These are phyloP conservation scores for Bovichtus variegatus DNA, from an alignment of 2,797 vertebrate species.

Conservation along the genomic window DNA sequence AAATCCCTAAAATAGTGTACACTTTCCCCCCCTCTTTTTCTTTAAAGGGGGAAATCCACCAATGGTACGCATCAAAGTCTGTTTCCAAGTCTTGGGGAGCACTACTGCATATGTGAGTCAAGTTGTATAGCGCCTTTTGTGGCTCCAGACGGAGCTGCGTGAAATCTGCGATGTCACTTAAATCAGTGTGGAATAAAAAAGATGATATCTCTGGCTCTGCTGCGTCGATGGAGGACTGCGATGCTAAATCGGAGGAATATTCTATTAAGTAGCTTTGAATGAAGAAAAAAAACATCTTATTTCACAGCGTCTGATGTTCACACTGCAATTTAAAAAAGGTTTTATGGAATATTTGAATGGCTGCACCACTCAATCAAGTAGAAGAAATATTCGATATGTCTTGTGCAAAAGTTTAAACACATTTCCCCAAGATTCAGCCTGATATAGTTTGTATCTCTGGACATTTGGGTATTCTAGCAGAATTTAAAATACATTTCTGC, in stretches of 20 bases:
- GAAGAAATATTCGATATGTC: constrained; percentile 5
- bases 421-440: background rate
- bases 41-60: background rate
- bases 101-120: background rate
- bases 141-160: background rate
- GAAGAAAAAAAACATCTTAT: background rate
- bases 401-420: background rate
- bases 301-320: background rate
- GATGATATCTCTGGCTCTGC: background rate
- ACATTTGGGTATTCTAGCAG: background rate
- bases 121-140: too few species aligned
- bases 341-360: background rate
- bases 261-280: background rate
- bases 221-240: background rate
- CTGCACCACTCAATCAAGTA: background rate
- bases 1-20: background rate
- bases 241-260: background rate
- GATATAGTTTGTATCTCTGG: background rate
- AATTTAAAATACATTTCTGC: background rate
- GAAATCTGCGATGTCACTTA: background rate
- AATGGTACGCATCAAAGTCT: background rate
- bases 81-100: background rate
- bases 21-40: too few species aligned
- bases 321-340: background rate
- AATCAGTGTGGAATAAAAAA: background rate